Evolutionary conservation across 2,797 vertebrate genomes (phyloP).

Genomic region (Molossus alvarezi): DNA sequence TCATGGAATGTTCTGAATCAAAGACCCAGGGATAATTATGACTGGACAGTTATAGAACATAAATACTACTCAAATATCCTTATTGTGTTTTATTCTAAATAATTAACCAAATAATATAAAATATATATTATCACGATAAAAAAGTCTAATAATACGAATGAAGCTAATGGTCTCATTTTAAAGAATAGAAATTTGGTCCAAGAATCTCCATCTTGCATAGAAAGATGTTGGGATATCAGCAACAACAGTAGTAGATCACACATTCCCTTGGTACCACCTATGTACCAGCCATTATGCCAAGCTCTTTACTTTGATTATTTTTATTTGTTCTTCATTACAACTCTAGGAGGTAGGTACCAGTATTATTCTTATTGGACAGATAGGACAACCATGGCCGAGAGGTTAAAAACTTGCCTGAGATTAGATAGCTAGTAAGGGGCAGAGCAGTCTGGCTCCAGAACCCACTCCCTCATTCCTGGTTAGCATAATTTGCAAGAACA

Average conservation of each 20-base stretch:
- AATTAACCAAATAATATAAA: background rate
- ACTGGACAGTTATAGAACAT: background rate
- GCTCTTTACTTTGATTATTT: background rate
- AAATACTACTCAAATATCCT: background rate
- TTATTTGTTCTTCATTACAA: background rate
- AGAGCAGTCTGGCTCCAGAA: background rate
- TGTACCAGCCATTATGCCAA: background rate
- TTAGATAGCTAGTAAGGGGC: background rate
- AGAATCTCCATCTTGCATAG: background rate
- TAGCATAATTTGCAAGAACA: background rate
- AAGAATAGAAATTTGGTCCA: background rate
- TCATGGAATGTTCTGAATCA: background rate
- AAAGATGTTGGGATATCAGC: background rate
- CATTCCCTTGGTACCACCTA: background rate
- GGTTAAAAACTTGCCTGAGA: background rate
- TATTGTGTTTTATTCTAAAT: constrained; percentile 26
- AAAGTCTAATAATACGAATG: constrained; percentile 5
- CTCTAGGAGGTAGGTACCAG: background rate
- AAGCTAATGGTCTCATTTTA: constrained; percentile 55
- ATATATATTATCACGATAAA: background rate
- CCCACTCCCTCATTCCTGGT: background rate
- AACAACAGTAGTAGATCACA: background rate
- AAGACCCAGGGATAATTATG: background rate
- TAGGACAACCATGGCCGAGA: background rate
- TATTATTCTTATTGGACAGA: background rate